Evolutionary conservation across 2,888 invertebrate genomes (phyloP).

Genomic region (Bellardia bayeri): DNA sequence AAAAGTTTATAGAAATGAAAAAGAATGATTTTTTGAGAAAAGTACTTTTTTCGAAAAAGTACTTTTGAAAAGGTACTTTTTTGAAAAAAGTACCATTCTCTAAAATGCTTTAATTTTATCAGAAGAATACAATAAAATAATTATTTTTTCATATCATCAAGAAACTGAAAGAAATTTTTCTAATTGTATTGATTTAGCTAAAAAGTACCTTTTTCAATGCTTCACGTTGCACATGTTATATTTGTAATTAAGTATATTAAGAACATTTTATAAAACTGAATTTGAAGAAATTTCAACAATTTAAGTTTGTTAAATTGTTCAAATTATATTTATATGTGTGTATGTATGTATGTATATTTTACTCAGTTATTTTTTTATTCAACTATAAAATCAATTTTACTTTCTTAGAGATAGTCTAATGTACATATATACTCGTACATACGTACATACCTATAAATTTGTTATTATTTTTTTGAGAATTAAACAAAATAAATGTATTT

Average conservation of each 20-base stretch:
- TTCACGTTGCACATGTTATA: too few species aligned
- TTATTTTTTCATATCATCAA: not conserved
- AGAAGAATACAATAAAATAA: not conserved
- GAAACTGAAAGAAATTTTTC: not conserved
- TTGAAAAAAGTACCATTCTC: not conserved
- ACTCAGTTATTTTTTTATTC: too few species aligned
- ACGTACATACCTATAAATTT: not conserved
- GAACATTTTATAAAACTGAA: too few species aligned
- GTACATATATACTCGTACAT: not conserved
- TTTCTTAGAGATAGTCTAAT: not conserved
- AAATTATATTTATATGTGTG: too few species aligned
- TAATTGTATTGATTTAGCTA: not conserved
- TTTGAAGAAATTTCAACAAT: too few species aligned
- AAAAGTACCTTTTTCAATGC: not conserved
- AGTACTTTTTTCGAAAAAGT: not conserved
- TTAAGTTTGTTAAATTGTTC: too few species aligned
- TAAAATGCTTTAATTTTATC: not conserved
- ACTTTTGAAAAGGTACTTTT: conserved; percentile 1
- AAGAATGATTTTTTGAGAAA: not conserved
- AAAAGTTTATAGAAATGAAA: not conserved
- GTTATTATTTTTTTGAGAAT: conserved; percentile 15
- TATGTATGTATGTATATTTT: too few species aligned
- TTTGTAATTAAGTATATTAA: too few species aligned
- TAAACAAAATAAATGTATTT: conserved; percentile 21
- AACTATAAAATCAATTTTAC: too few species aligned